These are phyloP conservation scores for Pterostichus niger DNA, from an alignment of 2,888 invertebrate species.

Conservation along the genomic window DNA sequence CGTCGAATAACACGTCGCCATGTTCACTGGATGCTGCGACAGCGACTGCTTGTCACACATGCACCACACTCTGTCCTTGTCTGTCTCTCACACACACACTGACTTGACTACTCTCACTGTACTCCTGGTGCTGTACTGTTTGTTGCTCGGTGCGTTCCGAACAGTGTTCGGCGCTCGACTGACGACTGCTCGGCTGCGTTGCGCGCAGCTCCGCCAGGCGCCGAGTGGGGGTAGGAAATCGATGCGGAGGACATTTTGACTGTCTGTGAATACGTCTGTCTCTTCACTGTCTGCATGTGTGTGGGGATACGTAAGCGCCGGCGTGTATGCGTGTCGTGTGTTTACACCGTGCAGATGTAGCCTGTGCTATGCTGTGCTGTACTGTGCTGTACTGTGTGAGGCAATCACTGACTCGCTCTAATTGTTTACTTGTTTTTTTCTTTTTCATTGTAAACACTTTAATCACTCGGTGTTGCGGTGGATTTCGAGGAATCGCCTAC, in stretches of 20 bases:
- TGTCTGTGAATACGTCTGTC: slow-evolving; percentile 76
- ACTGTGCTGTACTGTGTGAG: slow-evolving; percentile 67
- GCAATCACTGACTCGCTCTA: slow-evolving; percentile 75
- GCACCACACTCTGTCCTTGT: slow-evolving; percentile 22
- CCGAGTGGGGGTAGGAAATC: slow-evolving; percentile 78
- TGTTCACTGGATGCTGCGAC: slow-evolving; percentile 65
- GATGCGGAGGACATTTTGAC: slow-evolving; percentile 76
- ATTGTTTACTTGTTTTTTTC: slow-evolving; percentile 73
- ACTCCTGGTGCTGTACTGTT: not conserved
- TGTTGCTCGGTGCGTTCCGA: slow-evolving; percentile 70
- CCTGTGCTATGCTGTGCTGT: not conserved
- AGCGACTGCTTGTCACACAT: slow-evolving; percentile 29
- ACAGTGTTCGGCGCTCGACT: slow-evolving; percentile 75
- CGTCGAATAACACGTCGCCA: slow-evolving; percentile 75
- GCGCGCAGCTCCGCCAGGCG: slow-evolving; percentile 60
- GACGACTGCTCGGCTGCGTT: slow-evolving; percentile 69
- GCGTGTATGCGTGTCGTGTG: slow-evolving; percentile 67
- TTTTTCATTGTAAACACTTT: slow-evolving; percentile 63
- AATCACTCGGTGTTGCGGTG: slow-evolving; percentile 45
- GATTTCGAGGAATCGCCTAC: slow-evolving; percentile 48
- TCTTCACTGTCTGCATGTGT: slow-evolving; percentile 69
- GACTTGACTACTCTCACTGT: too few species aligned
- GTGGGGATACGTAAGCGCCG: slow-evolving; percentile 64
- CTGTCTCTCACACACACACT: slow-evolving; percentile 9
- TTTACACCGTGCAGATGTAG: slow-evolving; percentile 63